Conservation (phyloP, 1,140 invertebrate species). For the Andricus grossulariae region DNA sequence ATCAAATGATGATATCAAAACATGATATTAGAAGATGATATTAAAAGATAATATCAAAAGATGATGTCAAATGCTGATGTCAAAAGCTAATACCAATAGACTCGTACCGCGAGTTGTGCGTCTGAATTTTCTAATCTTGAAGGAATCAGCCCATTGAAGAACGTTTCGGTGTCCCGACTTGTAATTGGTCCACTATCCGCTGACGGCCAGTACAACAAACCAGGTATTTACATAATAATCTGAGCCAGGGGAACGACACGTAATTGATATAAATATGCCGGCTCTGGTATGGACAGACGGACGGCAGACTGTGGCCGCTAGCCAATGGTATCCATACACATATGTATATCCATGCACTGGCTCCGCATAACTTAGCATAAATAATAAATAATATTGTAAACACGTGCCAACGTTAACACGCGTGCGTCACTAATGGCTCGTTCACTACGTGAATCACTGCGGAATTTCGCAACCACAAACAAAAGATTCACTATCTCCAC, state of each 20-base stretch:
- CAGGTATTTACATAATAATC: conserved; percentile 71
- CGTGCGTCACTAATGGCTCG: conserved; percentile 53
- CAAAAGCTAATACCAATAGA: not conserved
- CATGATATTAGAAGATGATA: too few relatives aligned
- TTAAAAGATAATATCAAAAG: too few relatives aligned
- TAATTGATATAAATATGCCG: conserved; percentile 72
- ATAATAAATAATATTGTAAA: conserved; percentile 73
- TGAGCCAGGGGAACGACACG: conserved; percentile 68
- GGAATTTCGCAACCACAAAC: conserved; percentile 18
- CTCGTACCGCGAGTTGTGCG: not conserved
- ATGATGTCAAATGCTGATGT: too few relatives aligned
- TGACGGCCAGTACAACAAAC: conserved; percentile 54
- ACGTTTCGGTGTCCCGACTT: conserved; percentile 51
- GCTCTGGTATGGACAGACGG: conserved; percentile 67
- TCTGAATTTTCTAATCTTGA: not conserved
- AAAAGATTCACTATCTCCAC: conserved; percentile 14
- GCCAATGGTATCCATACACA: conserved; percentile 56
- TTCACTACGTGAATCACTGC: conserved; percentile 47
- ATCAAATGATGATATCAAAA: not conserved
- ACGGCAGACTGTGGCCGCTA: conserved; percentile 68
- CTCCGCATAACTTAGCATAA: conserved; percentile 72
- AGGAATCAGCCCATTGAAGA: conserved; percentile 18
- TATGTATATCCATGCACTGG: conserved; percentile 60
- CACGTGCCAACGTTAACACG: conserved; percentile 68
- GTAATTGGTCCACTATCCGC: conserved; percentile 57